A percentile compares a stretch with the other conserved stretches of the same genome.
Evolutionary conservation across 2,888 invertebrate genomes (phyloP).

Genomic region (Hyposoter didymator): DNA sequence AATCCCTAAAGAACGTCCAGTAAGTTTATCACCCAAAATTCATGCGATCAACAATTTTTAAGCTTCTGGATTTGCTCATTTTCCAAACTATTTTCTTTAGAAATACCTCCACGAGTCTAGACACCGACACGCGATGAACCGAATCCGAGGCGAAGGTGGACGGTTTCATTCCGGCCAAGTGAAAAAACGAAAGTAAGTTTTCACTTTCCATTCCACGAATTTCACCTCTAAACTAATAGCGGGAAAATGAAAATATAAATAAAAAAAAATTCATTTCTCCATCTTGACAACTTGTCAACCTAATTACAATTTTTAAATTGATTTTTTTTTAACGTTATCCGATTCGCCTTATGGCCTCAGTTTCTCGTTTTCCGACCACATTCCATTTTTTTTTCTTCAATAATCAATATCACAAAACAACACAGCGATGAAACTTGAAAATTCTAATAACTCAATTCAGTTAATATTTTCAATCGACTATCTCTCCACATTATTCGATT

Average conservation of each 20-base stretch:
- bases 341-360: background rate
- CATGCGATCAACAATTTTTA: background rate
- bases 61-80: background rate
- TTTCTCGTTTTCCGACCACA: background rate
- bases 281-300: background rate
- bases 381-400: background rate
- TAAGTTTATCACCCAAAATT: constrained; percentile 82
- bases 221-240: background rate
- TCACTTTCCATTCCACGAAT: background rate
- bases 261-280: background rate
- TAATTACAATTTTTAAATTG: background rate
- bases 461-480: background rate
- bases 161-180: constrained; percentile 93
- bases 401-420: background rate
- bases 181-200: constrained; percentile 81
- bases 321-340: background rate
- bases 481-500: no score
- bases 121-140: constrained; percentile 98
- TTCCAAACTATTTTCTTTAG: constrained; percentile 84
- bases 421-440: background rate
- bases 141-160: constrained; percentile 98
- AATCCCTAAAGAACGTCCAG: constrained; percentile 98
- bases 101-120: constrained; percentile 99
- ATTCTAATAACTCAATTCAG: background rate
- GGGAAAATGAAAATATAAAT: background rate